Conservation (phyloP, 2,888 invertebrate genomes). For the Callinectes sapidus region DNA sequence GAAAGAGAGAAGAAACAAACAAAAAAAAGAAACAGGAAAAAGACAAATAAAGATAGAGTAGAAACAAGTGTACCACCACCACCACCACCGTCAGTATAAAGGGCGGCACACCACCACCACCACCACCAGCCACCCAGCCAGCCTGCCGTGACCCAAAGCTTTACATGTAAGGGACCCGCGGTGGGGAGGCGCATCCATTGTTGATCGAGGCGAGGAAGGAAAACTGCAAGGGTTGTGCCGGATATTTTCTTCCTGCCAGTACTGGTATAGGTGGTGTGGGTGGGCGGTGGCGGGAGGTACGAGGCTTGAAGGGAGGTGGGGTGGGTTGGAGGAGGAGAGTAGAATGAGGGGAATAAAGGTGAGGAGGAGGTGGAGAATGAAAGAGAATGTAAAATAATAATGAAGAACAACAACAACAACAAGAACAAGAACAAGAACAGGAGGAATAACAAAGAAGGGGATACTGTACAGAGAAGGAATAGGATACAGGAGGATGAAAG, state of each 20-base stretch:
- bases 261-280: neutral
- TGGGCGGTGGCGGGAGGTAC: neutral
- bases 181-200: neutral
- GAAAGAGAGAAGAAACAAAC: neutral
- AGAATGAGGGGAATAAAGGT: neutral
- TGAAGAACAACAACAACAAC: no score
- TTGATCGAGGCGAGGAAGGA: neutral
- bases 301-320: neutral
- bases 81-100: neutral
- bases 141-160: neutral
- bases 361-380: neutral
- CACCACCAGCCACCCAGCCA: neutral
- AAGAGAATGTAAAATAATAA: neutral
- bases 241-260: neutral
- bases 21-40: neutral
- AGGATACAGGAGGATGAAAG: neutral
- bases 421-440: neutral
- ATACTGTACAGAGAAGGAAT: neutral
- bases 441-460: no score
- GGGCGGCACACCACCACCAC: no score
- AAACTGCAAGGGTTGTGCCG: neutral
- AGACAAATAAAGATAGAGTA: no score
- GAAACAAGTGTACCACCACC: neutral
- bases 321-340: neutral
- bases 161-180: conserved; percentile 1